Evolutionary conservation across 2,888 invertebrate genomes (phyloP).

Genomic region (Tribolium freemani): DNA sequence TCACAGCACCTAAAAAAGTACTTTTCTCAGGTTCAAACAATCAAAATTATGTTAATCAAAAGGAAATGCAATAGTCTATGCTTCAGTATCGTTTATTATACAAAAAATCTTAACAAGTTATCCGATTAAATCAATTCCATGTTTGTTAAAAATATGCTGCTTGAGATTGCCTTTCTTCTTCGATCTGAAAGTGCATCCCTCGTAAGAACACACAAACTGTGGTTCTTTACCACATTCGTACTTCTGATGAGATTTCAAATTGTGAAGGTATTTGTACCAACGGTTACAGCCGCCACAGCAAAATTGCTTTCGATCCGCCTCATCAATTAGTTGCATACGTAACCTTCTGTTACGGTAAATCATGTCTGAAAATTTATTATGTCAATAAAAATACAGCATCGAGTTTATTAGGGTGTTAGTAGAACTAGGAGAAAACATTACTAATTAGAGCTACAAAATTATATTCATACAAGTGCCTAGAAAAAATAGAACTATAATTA

Average conservation of each 20-base stretch:
- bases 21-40: not conserved
- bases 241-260: slow-evolving; percentile 52
- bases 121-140: slow-evolving; percentile 39
- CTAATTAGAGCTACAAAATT: not conserved
- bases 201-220: slow-evolving; percentile 67
- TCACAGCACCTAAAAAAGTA: slow-evolving; percentile 17
- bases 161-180: slow-evolving; percentile 59
- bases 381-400: slow-evolving; percentile 17
- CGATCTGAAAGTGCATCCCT: slow-evolving; percentile 56
- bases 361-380: slow-evolving; percentile 35
- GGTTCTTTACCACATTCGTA: slow-evolving; percentile 71
- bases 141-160: slow-evolving; percentile 63
- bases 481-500: not conserved
- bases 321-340: slow-evolving; percentile 1
- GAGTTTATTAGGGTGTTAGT: slow-evolving; percentile 12
- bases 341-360: slow-evolving; percentile 16
- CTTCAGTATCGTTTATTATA: slow-evolving; percentile 4
- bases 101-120: slow-evolving; percentile 3
- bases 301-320: slow-evolving; percentile 34
- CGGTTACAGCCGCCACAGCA: slow-evolving; percentile 54
- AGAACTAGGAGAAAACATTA: slow-evolving; percentile 12
- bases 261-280: slow-evolving; percentile 57
- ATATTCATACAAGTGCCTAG: not conserved
- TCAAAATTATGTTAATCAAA: not conserved
- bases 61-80: not conserved